These are phyloP conservation scores for Drosophila paramelanica DNA, from an alignment of 2,888 invertebrate genomes.

Conservation along the genomic window DNA sequence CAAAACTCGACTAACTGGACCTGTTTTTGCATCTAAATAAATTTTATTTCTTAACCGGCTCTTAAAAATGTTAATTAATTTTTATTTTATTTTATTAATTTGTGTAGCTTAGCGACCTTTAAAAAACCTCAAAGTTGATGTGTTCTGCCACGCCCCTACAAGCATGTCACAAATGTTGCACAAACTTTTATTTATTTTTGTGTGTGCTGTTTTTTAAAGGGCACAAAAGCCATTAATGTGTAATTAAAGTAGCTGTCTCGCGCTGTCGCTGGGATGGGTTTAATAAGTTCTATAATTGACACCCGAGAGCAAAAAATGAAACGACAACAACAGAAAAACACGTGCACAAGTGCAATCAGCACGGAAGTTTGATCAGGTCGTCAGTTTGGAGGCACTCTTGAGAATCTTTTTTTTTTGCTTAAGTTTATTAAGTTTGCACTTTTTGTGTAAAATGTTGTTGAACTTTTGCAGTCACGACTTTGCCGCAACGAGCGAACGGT, in stretches of 20 bases:
- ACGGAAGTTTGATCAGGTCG: slow-evolving; percentile 47
- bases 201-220: slow-evolving; percentile 17
- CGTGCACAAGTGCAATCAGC: slow-evolving; percentile 54
- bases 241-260: slow-evolving; percentile 47
- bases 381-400: slow-evolving; percentile 26
- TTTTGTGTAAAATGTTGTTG: slow-evolving; percentile 80
- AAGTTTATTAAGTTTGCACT: slow-evolving; percentile 67
- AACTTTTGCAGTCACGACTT: slow-evolving; percentile 83
- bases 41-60: background rate
- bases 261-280: slow-evolving; percentile 5
- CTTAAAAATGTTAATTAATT: background rate
- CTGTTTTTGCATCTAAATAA: background rate
- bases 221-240: slow-evolving; percentile 30
- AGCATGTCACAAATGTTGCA: slow-evolving; percentile 18
- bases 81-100: background rate
- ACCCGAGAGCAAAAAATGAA: slow-evolving; percentile 26
- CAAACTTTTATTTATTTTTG: slow-evolving; percentile 8
- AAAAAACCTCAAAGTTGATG: background rate
- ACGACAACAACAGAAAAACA: slow-evolving; percentile 29
- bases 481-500: slow-evolving; percentile 22
- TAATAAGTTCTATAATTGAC: slow-evolving; percentile 54
- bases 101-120: background rate
- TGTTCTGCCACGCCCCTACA: slow-evolving; percentile 22
- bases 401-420: slow-evolving; percentile 34
- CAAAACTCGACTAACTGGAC: background rate